A percentile compares a stretch with the other conserved stretches of the same genome.
phyloP scores from a whole-genome alignment of 37 sponge, comb jelly and placozoan species.

The Chondrilla cf. caribensis region DNA sequence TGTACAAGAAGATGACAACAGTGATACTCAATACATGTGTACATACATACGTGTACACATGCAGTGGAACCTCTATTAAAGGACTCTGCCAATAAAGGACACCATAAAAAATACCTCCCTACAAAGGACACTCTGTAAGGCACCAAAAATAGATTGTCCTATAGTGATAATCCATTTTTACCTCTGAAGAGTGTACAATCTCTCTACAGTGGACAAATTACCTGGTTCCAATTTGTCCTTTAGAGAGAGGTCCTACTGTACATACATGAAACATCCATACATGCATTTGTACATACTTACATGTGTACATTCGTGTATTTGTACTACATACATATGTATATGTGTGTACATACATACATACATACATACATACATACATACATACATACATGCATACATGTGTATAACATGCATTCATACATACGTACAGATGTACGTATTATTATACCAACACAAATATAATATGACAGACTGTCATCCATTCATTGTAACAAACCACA shows the following conservation, averaged over 20 bases:
- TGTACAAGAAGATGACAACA: neutral
- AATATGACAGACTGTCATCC: neutral
- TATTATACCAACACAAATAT: neutral
- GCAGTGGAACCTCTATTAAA: no score
- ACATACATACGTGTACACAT: neutral
- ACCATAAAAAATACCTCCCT: no score
- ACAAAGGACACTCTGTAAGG: no score
- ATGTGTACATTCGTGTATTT: conserved; percentile 1
- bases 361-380: neutral
- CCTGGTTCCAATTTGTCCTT: no score
- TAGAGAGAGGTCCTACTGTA: no score
- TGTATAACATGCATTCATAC: neutral
- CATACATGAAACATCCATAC: neutral
- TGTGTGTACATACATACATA: neutral
- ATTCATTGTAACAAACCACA: no score
- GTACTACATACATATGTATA: neutral
- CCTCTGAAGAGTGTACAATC: no score
- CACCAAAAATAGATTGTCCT: no score
- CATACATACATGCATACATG: neutral
- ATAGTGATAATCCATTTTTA: no score
- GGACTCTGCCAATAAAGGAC: no score
- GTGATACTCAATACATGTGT: no score
- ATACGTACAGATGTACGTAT: neutral
- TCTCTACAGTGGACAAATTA: no score
- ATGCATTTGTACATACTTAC: neutral